Percentiles rank a stretch among this genome's conserved stretches.
Conservation (phyloP, 2,113 vertebrate species). For the Grammomys dolichurus region DNA sequence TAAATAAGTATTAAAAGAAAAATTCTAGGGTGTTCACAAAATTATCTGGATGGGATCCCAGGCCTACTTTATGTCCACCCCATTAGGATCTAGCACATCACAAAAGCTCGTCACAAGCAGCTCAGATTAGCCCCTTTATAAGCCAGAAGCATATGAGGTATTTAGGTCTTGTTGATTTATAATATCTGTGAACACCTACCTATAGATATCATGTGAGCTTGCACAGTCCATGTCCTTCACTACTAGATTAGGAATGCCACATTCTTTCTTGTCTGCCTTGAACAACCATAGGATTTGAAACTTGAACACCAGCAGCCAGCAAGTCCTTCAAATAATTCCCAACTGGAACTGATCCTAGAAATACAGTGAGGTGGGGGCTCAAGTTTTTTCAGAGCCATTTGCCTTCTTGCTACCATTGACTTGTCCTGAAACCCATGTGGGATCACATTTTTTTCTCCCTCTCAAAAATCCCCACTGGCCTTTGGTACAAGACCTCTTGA, state of each 20-base stretch:
- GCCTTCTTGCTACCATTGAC: neutral
- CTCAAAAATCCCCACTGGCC: neutral
- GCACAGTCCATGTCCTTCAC: too few relatives aligned
- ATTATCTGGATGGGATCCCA: neutral
- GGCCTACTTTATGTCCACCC: fast-evolving
- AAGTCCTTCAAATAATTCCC: neutral
- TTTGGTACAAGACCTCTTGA: neutral
- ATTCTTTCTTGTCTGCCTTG: fast-evolving
- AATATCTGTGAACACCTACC: neutral
- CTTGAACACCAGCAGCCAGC: neutral
- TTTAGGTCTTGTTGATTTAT: fast-evolving
- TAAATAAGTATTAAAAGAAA: neutral
- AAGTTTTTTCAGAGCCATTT: too few relatives aligned
- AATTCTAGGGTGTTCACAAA: neutral
- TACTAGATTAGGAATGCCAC: neutral
- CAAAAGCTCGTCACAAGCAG: neutral
- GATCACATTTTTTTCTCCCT: neutral
- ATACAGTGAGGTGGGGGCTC: neutral
- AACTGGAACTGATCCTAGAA: neutral
- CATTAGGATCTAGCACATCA: neutral
- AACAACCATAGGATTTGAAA: neutral
- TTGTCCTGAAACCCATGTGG: neutral
- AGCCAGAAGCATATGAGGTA: too few relatives aligned
- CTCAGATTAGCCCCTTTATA: neutral
- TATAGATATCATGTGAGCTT: neutral